Percentiles rank a stretch among this genome's conserved stretches.
Conservation (phyloP, 2,113 vertebrate species). For the Gadus chalcogrammus region DNA sequence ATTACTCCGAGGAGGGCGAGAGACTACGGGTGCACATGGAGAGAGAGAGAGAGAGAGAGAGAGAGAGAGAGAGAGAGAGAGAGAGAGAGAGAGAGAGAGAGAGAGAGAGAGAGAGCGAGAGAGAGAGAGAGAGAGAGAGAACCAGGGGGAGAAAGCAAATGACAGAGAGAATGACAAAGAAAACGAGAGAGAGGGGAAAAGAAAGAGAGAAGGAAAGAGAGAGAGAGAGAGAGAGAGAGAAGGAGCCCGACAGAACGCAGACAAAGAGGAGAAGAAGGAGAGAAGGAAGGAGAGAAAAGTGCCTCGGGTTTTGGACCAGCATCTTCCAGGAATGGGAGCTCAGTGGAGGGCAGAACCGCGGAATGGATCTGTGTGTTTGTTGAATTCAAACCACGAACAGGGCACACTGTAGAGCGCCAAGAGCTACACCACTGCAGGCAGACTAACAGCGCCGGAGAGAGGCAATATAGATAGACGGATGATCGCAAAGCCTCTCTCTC, state of each 20-base stretch:
- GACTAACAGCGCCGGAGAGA: neutral
- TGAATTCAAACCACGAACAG: slow-evolving; percentile 39
- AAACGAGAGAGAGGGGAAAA: neutral
- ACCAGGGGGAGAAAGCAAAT: too few relatives aligned
- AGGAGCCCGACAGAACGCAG: neutral
- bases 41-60: slow-evolving; percentile 11
- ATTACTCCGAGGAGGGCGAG: slow-evolving; percentile 53
- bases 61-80: neutral
- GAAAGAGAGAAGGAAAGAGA: slow-evolving; percentile 1
- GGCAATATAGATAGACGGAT: slow-evolving; percentile 4
- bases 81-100: too few relatives aligned
- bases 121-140: too few relatives aligned
- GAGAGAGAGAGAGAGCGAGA: too few relatives aligned
- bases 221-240: neutral
- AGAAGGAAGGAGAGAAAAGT: neutral
- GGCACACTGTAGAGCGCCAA: slow-evolving; percentile 28
- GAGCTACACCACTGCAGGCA: slow-evolving; percentile 18
- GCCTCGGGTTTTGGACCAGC: slow-evolving; percentile 26
- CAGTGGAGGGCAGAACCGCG: neutral
- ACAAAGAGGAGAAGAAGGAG: neutral
- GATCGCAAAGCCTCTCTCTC: neutral
- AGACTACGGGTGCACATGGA: slow-evolving; percentile 25
- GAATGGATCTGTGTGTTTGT: slow-evolving; percentile 33
- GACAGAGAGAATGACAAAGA: neutral
- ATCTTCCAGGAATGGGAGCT: slow-evolving; percentile 35